Evolutionary conservation across 2,888 invertebrate genomes (phyloP), one percentile per base, ranked within the genome.

Genomic region (Rapana venosa): DNA sequence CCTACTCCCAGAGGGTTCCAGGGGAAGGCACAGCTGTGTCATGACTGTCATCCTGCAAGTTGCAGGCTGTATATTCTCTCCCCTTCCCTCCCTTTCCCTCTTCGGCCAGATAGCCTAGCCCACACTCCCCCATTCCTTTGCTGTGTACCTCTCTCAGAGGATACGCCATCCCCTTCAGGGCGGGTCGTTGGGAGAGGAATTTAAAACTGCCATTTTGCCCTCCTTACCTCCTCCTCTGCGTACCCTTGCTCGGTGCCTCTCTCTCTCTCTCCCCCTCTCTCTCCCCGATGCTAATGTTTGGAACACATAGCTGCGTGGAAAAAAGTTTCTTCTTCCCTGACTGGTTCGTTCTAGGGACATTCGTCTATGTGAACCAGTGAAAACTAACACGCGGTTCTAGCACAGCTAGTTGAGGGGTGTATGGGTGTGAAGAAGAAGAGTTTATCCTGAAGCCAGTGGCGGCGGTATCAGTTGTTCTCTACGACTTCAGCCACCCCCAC

Each of bases 401-500:
- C 81, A 83, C 81, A 47, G 81, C 47, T 83, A 22, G 22, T 6
- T 83, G 36, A 8, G 17, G 26, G 26, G 81, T 5, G 36, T 47
- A 47, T 83, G 6, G 26, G 81, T 83, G 47, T 83, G 26, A 22
- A 15, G 0, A 6, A 6, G 6, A 17, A 26, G 36, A 8, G 11
- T 83, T 26, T 83, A 22, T 83, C 81, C 81, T 47, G 81, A 83
- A 83, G 81, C 81, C 47, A 47, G 30, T 83, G 81, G 36, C 81
- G 81, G 81, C 47, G 32, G 11, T 83, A 83, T 83, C 81, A 83
- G 81, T 83, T 36, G 81, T 47, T 47, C 81, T 83, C 81, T 83
- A 47, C 81, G 81, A 83, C 81, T 83, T 22, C 47, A 26, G 81
- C 13, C 81, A 5, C 47, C 47, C 47, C 47, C 47, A 15, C 47